A percentile compares a stretch with the other conserved stretches of the same genome.
These are phyloP conservation scores for Anaspis maculata DNA, from an alignment of 2,888 invertebrate genomes.

Conservation along the genomic window DNA sequence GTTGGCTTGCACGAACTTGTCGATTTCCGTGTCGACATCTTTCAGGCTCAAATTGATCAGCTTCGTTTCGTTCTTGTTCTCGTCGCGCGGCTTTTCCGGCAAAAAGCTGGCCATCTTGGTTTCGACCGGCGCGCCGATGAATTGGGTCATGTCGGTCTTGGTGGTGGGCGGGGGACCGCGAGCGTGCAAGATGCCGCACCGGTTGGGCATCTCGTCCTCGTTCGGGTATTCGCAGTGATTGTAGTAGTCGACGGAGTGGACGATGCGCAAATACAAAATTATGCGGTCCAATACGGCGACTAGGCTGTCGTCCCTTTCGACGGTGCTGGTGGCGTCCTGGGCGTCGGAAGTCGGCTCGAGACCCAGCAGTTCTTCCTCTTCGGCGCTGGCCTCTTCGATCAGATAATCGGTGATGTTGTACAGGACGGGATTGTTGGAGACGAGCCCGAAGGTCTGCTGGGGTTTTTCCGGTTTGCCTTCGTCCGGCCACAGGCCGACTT, in stretches of 20 bases:
- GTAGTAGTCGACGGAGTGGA: constrained; percentile 98
- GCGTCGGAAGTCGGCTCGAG: constrained; percentile 47
- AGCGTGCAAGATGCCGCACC: constrained; percentile 97
- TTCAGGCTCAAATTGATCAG: constrained; percentile 36
- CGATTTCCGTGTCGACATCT: constrained; percentile 65
- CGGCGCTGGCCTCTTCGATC: constrained; percentile 96
- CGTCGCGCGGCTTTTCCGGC: constrained; percentile 66
- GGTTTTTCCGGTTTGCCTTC: constrained; percentile 43
- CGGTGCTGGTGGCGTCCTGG: constrained; percentile 41
- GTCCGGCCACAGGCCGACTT: constrained; percentile 69
- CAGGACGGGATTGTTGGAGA: constrained; percentile 85
- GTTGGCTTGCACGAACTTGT: constrained; percentile 92
- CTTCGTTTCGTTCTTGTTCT: constrained; percentile 50
- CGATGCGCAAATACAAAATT: constrained; percentile 87
- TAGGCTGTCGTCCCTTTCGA: constrained; percentile 65
- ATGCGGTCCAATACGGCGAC: constrained; percentile 70
- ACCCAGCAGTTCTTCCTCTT: constrained; percentile 90
- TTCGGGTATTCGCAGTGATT: constrained; percentile 98
- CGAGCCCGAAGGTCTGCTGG: constrained; percentile 55
- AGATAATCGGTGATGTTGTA: constrained; percentile 96
- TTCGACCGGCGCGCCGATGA: constrained; percentile 75
- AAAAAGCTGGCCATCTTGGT: constrained; percentile 86
- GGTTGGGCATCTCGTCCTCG: constrained; percentile 99
- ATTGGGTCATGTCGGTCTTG: constrained; percentile 66
- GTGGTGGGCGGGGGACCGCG: constrained; percentile 80